Percentiles rank a stretch among this genome's conserved stretches.
Evolutionary conservation across 2,113 vertebrate species (phyloP).

Genomic region (Pseudorectes ferrugineus): DNA sequence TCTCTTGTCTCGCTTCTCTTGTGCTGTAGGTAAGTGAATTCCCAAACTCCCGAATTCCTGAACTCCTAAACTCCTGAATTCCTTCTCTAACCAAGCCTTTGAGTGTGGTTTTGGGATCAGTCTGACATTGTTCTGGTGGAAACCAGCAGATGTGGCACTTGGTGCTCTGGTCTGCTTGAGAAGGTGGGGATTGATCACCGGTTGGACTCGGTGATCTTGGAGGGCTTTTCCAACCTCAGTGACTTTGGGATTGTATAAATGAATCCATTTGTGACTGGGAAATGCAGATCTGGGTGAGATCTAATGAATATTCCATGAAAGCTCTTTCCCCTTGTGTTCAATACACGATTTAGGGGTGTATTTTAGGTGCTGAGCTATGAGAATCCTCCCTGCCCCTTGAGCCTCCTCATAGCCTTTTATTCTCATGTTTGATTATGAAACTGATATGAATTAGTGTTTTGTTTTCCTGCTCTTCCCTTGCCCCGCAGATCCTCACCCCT

Average conservation of each 20-base stretch:
- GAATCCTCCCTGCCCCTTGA: background rate
- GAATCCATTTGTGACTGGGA: background rate
- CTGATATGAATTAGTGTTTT: rapidly evolving
- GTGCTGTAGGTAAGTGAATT: slow-evolving; percentile 24
- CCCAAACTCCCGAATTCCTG: background rate
- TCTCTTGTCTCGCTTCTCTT: background rate
- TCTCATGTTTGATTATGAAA: rapidly evolving
- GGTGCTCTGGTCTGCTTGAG: background rate
- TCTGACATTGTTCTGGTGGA: background rate
- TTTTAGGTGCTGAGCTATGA: rapidly evolving
- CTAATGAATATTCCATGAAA: background rate
- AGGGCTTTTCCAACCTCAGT: background rate
- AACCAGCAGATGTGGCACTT: rapidly evolving
- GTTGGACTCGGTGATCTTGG: background rate
- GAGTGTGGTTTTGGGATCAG: background rate
- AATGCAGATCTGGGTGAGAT: background rate
- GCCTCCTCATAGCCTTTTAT: rapidly evolving
- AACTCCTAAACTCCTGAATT: background rate
- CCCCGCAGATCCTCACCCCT: background rate
- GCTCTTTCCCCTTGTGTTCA: background rate
- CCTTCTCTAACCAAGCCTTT: background rate
- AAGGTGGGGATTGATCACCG: background rate
- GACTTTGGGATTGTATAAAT: background rate
- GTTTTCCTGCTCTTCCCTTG: background rate
- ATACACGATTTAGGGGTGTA: rapidly evolving